Evolutionary conservation across 2,888 invertebrate species (phyloP), one percentile per base, ranked within the genome.

Genomic region (Drosophila borealis): DNA sequence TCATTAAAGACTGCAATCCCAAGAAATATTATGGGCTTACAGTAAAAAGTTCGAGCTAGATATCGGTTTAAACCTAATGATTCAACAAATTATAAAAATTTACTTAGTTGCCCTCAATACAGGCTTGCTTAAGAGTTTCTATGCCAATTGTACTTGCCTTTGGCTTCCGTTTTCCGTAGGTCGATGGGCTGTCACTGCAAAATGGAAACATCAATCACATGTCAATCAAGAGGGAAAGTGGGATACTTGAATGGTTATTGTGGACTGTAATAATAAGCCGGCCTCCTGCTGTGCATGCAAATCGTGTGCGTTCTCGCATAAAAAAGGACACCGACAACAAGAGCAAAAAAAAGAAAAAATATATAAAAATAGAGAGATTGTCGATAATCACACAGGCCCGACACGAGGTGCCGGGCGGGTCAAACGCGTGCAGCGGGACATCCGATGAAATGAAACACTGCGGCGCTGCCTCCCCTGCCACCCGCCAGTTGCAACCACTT

Each of bases 141-240:
- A 29, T 63, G 77, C n/a, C 59, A 76, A 39, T 53, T 34, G 37
- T 41, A 11, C 25, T 42, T 34, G 25, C 48, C 21, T 44, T 34
- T 42, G 51, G 21, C 41, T 53, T 70, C 21, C 51, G 25, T 46
- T 67, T 61, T 44, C 56, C 41, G 44, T 61, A 60, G 66, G 61
- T 57, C 34, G 42, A 39, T 17, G 60, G 53, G 50, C 69, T 88
- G 84, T 67, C 81, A 62, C 65, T 70, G 69, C 60, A 19, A 77
- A 74, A 74, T 86, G 74, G 83, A 85, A 71, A 83, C 88, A 92
- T 91, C 92, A 92, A 92, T 92, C 92, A 92, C 78, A 79, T 82
- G 91, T 91, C 91, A 91, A 89, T 90, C 90, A 89, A 74, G 63
- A 56, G 60, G 60, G 59, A 74, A 76, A 81, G 79, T 88, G 66